These are phyloP conservation scores for Drosophila mimetica DNA, from an alignment of 2,888 invertebrate genomes.

Conservation along the genomic window DNA sequence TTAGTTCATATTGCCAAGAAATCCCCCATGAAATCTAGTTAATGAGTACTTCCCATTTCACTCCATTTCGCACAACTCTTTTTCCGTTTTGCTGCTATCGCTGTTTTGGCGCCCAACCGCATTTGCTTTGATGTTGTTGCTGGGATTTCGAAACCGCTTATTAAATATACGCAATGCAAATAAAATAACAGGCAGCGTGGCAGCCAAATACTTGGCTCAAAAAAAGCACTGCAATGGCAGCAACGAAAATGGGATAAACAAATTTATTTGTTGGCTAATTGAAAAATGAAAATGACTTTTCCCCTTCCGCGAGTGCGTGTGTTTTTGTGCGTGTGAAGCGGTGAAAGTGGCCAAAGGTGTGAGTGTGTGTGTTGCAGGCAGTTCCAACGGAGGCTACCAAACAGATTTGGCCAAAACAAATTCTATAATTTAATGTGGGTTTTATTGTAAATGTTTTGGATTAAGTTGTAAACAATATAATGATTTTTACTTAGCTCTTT, in stretches of 20 bases:
- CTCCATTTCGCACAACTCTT: neutral
- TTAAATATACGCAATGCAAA: slow-evolving; percentile 65
- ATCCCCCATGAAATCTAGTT: neutral
- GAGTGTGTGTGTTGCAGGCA: neutral
- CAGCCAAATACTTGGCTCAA: neutral
- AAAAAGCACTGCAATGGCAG: slow-evolving; percentile 11
- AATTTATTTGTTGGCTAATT: slow-evolving; percentile 56
- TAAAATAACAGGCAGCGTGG: slow-evolving; percentile 29
- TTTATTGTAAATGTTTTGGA: neutral
- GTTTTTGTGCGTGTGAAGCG: slow-evolving; percentile 16
- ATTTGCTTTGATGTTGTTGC: slow-evolving; percentile 50
- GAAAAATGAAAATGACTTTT: slow-evolving; percentile 59
- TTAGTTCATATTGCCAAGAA: too few relatives aligned
- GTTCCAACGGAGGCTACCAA: neutral
- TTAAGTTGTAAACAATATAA: neutral
- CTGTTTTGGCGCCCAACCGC: slow-evolving; percentile 14
- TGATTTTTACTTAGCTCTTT: neutral
- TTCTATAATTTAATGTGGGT: too few relatives aligned
- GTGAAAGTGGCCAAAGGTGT: slow-evolving; percentile 23
- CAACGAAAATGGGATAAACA: slow-evolving; percentile 32
- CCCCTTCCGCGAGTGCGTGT: slow-evolving; percentile 2
- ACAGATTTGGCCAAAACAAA: slow-evolving; percentile 1
- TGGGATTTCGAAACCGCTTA: slow-evolving; percentile 70
- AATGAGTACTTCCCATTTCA: slow-evolving; percentile 5
- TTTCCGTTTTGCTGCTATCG: slow-evolving; percentile 13